A percentile compares a stretch with the other conserved stretches of the same genome.
phyloP scores from a whole-genome alignment of 2,113 vertebrate species.

The Falcunculus frontatus region DNA sequence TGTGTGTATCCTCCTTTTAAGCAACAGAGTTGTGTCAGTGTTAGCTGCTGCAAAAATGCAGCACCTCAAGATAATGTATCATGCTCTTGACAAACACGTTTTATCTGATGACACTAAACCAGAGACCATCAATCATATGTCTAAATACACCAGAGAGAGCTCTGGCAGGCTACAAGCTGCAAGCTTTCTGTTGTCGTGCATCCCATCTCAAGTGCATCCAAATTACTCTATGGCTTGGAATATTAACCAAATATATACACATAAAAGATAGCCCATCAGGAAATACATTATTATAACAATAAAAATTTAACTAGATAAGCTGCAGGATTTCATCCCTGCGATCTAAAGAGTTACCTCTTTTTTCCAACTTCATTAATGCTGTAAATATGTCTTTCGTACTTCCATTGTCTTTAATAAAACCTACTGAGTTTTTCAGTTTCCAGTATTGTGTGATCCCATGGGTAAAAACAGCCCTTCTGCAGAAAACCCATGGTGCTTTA shows the following conservation, averaged over 20 bases:
- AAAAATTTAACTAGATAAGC: not conserved
- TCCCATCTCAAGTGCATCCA: not conserved
- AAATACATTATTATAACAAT: not conserved
- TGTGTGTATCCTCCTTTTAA: not conserved
- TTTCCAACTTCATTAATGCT: not conserved
- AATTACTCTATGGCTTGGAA: not conserved
- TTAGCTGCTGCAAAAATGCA: not conserved
- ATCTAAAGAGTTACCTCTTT: not conserved
- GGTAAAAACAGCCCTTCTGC: not conserved
- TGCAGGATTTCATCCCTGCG: not conserved
- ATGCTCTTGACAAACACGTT: not conserved
- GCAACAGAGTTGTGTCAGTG: not conserved
- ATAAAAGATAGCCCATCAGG: not conserved
- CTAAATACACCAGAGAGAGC: not conserved
- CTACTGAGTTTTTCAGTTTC: not conserved
- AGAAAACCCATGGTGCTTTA: not conserved
- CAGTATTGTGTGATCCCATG: not conserved
- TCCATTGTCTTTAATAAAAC: not conserved
- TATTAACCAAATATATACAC: not conserved
- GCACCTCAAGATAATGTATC: not conserved
- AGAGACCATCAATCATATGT: not conserved
- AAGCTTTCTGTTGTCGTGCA: not conserved
- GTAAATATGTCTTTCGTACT: not conserved
- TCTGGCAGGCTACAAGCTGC: not conserved
- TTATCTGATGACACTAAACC: slow-evolving; percentile 37